Evolutionary conservation across 2,888 invertebrate genomes (phyloP), one percentile per base, ranked within the genome.

Genomic region (Tanypteryx hageni): DNA sequence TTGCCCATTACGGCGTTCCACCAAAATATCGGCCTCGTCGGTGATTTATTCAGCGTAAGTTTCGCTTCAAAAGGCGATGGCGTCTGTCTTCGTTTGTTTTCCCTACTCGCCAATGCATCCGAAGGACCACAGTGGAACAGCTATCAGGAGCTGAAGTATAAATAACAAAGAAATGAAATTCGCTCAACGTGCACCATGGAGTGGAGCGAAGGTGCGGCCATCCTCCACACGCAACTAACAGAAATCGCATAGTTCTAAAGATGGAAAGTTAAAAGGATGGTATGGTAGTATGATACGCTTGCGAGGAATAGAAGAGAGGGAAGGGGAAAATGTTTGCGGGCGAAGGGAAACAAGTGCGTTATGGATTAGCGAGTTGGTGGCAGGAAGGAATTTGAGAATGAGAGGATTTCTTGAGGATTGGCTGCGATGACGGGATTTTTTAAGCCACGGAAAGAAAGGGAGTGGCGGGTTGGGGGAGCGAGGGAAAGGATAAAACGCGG

Each of bases 331-430:
- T 64, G 64, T 18, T 16, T 64, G 64, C 9, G 14, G 13, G 56
- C 13, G 83, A 18, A 7, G 44, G 13, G 56, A 9, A 14, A 83
- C 83, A 83, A 83, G 31, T 83, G 83, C 56, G 83, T 83, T 83
- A 44, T 83, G 83, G 83, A 83, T 83, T 83, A 83, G 64, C 10
- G n/a, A 64, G 13, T 64, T n/a, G n/a, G 83, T 18, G 83, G 44
- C 83, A 44, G 83, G 56, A 56, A 56, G 27, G 27, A 14, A 82
- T 27, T 82, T 9, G 13, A 14, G 83, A 56, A 56, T 64, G n/a
- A 64, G 14, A 11, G 27, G 27, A 31, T 56, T 83, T 31, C 14
- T 83, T 9, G 44, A 83, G 44, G 56, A 44, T 56, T 83, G 83
- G 83, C 83, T 44, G 83, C 83, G 14, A 16, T 11, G 31, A 83